phyloP scores from a whole-genome alignment of 2,797 vertebrate species.

The Chloroceryle inda region DNA sequence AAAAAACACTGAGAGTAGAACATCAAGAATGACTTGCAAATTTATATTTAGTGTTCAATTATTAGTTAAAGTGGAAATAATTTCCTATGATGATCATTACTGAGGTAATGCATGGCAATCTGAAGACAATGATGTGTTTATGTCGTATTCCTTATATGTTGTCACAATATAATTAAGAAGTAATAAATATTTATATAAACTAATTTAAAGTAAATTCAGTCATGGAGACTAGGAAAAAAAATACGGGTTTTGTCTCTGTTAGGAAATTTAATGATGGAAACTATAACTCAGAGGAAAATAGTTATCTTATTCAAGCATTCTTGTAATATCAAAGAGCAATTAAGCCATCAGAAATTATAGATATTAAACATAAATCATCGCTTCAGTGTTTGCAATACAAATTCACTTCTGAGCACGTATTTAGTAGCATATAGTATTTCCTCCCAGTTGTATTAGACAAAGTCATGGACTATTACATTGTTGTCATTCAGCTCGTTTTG shows the following conservation, averaged over 20 bases:
- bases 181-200: background rate
- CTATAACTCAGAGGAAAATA: background rate
- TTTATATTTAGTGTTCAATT: background rate
- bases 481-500: conserved; percentile 51
- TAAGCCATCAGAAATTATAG: background rate
- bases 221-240: background rate
- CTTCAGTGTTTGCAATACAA: background rate
- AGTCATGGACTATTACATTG: conserved; percentile 29
- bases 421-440: background rate
- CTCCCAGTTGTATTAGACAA: conserved; percentile 32
- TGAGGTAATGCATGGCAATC: background rate
- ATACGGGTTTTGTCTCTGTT: background rate
- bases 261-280: background rate
- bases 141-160: background rate
- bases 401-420: conserved; percentile 8
- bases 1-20: background rate
- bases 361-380: background rate
- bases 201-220: background rate
- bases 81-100: background rate
- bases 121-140: background rate
- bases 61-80: background rate
- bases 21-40: background rate
- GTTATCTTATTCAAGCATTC: background rate
- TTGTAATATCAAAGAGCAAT: background rate
- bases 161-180: background rate